phyloP scores from a whole-genome alignment of 1,140 invertebrate species.

The Listronotus bonariensis region DNA sequence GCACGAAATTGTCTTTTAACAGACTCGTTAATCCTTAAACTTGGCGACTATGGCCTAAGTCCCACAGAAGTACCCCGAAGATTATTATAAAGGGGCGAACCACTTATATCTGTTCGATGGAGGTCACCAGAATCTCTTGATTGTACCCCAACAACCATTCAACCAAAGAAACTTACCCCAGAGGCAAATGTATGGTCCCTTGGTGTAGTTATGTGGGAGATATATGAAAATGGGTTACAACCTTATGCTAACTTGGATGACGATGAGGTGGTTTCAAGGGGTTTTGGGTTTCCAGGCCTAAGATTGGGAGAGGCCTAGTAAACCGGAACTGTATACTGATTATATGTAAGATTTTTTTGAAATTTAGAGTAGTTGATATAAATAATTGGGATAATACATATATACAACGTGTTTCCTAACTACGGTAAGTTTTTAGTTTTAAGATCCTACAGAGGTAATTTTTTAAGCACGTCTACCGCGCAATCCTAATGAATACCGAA shows the following conservation, averaged over 20 bases:
- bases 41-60: constrained; percentile 69
- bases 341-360: constrained; percentile 47
- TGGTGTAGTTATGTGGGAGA: constrained; percentile 79
- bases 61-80: constrained; percentile 67
- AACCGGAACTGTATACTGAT: constrained; percentile 56
- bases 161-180: constrained; percentile 67
- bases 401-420: no score
- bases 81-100: constrained; percentile 73
- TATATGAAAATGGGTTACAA: constrained; percentile 72
- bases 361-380: not conserved
- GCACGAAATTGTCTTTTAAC: constrained; percentile 68
- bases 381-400: no score
- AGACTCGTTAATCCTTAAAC: constrained; percentile 63
- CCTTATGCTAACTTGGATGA: constrained; percentile 71
- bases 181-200: constrained; percentile 85
- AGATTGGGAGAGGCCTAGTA: constrained; percentile 54
- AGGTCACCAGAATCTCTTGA: constrained; percentile 74
- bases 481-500: no score
- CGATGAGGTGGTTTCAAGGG: constrained; percentile 66
- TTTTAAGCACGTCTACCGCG: no score
- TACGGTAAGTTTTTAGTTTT: no score
- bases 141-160: constrained; percentile 70
- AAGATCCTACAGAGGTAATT: no score
- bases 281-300: constrained; percentile 49
- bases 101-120: constrained; percentile 76